These are phyloP conservation scores for Pristionchus fissidentatus DNA, from an alignment of 2,888 invertebrate genomes.

Conservation along the genomic window DNA sequence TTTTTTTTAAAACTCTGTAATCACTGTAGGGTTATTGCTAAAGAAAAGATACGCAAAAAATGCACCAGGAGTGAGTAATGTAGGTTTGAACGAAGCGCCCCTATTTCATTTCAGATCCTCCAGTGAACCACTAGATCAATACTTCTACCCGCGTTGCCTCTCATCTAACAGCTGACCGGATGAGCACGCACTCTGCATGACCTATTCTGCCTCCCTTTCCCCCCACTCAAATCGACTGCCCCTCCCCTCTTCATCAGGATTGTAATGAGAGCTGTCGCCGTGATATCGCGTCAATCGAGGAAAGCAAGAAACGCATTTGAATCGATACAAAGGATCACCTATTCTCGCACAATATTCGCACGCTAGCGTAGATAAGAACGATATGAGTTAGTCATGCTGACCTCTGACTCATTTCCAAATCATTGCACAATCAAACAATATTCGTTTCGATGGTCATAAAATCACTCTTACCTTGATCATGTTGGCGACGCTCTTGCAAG, in stretches of 20 bases:
- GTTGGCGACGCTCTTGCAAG: constrained; percentile 87
- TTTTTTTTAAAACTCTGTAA: no score
- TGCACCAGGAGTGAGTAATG: no score
- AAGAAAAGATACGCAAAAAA: no score
- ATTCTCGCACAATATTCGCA: no score
- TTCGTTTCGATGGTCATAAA: no score
- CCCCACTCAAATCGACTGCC: not conserved
- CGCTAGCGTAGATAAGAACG: not conserved
- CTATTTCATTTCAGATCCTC: no score
- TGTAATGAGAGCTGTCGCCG: constrained; percentile 26
- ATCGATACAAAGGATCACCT: no score
- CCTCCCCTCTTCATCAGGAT: not conserved
- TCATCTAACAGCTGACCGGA: constrained; percentile 24
- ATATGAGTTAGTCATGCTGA: not conserved
- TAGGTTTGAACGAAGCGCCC: no score
- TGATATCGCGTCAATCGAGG: no score
- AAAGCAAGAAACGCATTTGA: not conserved
- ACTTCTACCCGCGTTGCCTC: not conserved
- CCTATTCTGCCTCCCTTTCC: not conserved
- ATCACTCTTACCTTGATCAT: constrained; percentile 78
- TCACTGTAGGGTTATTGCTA: no score
- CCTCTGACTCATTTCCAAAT: not conserved
- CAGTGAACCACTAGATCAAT: no score
- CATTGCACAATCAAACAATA: not conserved
- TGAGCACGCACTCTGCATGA: not conserved